These are phyloP conservation scores for Bimastos eiseni DNA, from an alignment of 2,888 invertebrate species.

Conservation along the genomic window DNA sequence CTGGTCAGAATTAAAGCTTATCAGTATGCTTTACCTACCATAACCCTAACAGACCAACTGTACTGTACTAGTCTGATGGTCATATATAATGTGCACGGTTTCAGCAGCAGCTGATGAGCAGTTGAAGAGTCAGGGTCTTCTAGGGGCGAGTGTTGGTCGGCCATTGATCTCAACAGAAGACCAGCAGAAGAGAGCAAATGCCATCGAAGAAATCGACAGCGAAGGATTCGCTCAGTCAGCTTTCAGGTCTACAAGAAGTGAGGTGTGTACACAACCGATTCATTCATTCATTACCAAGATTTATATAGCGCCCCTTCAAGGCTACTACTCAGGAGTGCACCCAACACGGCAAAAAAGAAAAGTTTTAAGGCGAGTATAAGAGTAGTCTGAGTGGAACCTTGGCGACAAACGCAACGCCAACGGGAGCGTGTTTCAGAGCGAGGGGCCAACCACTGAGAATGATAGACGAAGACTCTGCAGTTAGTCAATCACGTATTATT, in stretches of 20 bases:
- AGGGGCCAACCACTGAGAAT: too few relatives aligned
- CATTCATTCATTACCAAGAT: too few relatives aligned
- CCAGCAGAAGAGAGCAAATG: conserved; percentile 23
- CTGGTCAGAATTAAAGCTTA: background rate
- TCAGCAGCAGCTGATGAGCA: conserved; percentile 18
- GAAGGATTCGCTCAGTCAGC: background rate
- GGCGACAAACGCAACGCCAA: too few relatives aligned
- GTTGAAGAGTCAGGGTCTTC: background rate
- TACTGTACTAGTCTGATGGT: background rate
- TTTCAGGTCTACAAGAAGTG: conserved; percentile 15
- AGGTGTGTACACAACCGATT: too few relatives aligned
- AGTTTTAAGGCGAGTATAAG: too few relatives aligned
- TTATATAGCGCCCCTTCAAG: too few relatives aligned
- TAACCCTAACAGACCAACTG: background rate
- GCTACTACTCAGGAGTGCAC: too few relatives aligned
- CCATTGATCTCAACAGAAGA: background rate
- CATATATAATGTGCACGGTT: background rate
- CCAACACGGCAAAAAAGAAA: too few relatives aligned
- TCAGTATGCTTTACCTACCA: background rate
- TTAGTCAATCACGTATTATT: background rate
- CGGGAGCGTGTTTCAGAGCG: too few relatives aligned
- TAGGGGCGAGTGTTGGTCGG: background rate
- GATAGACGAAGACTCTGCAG: background rate
- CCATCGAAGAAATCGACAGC: background rate
- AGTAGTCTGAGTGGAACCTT: too few relatives aligned